Base-by-base conservation (phyloP, 2,113 vertebrate species). In the Bujurquina vittata region DNA sequence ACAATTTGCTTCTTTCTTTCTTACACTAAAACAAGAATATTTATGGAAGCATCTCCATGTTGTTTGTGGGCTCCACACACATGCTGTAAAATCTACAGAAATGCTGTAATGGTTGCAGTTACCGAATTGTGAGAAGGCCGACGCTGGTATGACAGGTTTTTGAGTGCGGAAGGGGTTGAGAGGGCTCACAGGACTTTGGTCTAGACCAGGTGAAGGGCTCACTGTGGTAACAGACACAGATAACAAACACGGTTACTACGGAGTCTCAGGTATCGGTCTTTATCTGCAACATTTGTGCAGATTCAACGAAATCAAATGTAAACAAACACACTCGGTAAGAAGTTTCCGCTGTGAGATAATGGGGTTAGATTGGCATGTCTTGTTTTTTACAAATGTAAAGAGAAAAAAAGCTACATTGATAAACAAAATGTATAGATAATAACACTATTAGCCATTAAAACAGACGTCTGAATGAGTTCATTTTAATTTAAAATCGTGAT, bases 51-150 rank as follows among this genome's bases (percentile, higher is more conserved):
- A 54, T 75, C 35, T 60, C 7, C 26, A n/a, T 35, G 55, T 76
- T 18, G 26, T 57, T 81, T 55, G 7, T 11, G 2, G 5, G 11
- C 9, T 77, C 37, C 29, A 22, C 23, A 29, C 63, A 69, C 10
- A 4, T 18, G 15, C 1, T 3, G 26, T 17, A 54, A 73, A 73
- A 23, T 31, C 33, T 33, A 6, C 35, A 26, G 29, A 52, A 23
- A 61, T 52, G 9, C 49, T 72, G 79, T 31, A 7, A 40, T 15
- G 10, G 12, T 15, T 80, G 1, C n/a, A 80, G 73, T 93, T 89
- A 95, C 95, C 93, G 31, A 91, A 89, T 3, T 93, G 85, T 22
- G 93, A 93, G 59, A 95, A 87, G 57, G 75, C 31, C 62, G 94
- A 95, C 0, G 65, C 78, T 7, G 93, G 83, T 7, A 65, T 29